Evolutionary conservation across 2,888 invertebrate species (phyloP).

Genomic region (Drosophila lutescens): DNA sequence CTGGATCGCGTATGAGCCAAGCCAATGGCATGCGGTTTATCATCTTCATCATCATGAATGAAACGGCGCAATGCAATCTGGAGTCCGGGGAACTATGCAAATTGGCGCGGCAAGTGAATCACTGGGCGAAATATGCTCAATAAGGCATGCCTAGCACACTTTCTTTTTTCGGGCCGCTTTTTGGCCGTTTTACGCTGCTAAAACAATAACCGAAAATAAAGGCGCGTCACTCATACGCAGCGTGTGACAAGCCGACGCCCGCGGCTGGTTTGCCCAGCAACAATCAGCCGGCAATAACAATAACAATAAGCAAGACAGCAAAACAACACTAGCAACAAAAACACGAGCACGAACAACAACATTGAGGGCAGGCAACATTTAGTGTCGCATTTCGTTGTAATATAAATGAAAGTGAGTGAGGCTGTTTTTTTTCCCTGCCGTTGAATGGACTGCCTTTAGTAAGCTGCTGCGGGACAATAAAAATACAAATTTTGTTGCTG

Average conservation of each 20-base stretch:
- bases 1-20: slow-evolving; percentile 57
- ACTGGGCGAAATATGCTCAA: slow-evolving; percentile 40
- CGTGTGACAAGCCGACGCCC: slow-evolving; percentile 74
- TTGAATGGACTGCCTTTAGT: slow-evolving; percentile 73
- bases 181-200: slow-evolving; percentile 54
- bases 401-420: slow-evolving; percentile 79
- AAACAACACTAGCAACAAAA: slow-evolving; percentile 33
- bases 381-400: slow-evolving; percentile 78
- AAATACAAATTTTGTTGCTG: slow-evolving; percentile 51
- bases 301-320: slow-evolving; percentile 20
- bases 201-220: slow-evolving; percentile 79
- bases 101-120: slow-evolving; percentile 71
- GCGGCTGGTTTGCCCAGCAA: slow-evolving; percentile 56
- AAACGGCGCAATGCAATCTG: slow-evolving; percentile 16
- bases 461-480: slow-evolving; percentile 60
- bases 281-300: slow-evolving; percentile 51
- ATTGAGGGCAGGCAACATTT: slow-evolving; percentile 65
- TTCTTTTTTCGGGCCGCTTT: slow-evolving; percentile 62
- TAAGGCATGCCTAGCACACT: slow-evolving; percentile 69
- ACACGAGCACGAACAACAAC: slow-evolving; percentile 29
- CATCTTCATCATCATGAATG: slow-evolving; percentile 54
- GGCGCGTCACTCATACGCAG: slow-evolving; percentile 80
- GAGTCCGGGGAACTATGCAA: slow-evolving; percentile 59
- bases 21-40: slow-evolving; percentile 47
- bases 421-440: slow-evolving; percentile 40